Conservation (phyloP, 2,113 vertebrate genomes). For the Rafetus swinhoei region DNA sequence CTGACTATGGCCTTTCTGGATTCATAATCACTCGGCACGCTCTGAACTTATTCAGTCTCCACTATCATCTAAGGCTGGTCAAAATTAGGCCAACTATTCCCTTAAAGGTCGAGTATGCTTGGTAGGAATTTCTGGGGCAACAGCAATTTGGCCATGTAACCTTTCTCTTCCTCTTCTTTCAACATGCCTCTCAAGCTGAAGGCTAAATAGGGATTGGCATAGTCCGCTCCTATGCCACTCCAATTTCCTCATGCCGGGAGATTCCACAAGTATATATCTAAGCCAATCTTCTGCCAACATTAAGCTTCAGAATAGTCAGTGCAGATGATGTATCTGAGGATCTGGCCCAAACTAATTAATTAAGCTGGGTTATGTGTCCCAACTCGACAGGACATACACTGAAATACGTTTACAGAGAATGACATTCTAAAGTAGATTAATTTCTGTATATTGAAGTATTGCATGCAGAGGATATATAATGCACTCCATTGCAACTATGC, state of each 20-base stretch:
- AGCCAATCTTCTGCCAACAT: neutral
- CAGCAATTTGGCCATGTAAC: neutral
- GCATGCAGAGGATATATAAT: neutral
- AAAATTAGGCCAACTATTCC: neutral
- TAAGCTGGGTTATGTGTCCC: neutral
- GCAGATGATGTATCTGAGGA: neutral
- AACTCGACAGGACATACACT: neutral
- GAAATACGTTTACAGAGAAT: neutral
- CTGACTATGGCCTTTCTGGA: neutral
- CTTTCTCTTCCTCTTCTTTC: neutral
- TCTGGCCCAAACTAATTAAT: neutral
- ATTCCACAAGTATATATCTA: neutral
- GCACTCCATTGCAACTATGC: neutral
- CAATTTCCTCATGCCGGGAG: neutral
- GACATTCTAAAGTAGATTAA: neutral
- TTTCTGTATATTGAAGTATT: neutral
- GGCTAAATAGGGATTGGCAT: neutral
- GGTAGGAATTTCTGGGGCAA: neutral
- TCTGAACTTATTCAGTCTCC: neutral
- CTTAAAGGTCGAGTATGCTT: neutral
- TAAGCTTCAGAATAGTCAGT: neutral
- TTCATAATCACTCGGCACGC: neutral
- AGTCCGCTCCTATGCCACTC: neutral
- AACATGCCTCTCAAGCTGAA: neutral
- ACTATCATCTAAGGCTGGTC: neutral